Conservation (phyloP, 1,140 invertebrate species). For the Platyscapa corneri region DNA sequence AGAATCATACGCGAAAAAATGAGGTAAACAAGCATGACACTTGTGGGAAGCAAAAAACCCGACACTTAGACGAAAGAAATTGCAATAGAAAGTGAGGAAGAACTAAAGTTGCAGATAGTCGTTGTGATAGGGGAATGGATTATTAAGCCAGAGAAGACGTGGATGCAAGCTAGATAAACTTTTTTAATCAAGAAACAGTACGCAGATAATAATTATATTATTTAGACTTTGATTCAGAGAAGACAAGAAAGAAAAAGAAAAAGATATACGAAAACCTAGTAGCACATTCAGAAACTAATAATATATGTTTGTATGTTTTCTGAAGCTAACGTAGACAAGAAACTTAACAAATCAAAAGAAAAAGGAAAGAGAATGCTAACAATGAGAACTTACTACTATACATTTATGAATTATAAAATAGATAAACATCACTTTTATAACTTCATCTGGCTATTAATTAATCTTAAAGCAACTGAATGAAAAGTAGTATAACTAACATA, state of each 20-base stretch:
- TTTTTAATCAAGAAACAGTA: constrained; percentile 30
- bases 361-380: no score
- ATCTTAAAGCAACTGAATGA: no score
- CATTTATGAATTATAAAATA: no score
- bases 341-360: no score
- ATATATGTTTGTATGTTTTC: background rate
- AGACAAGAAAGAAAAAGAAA: background rate
- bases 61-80: background rate
- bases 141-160: background rate
- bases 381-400: no score
- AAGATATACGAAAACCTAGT: background rate
- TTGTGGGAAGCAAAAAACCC: background rate
- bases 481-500: no score
- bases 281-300: background rate
- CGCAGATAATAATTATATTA: background rate
- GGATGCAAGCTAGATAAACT: constrained; percentile 26
- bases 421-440: no score
- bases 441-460: no score
- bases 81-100: background rate
- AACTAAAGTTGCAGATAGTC: background rate
- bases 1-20: constrained; percentile 27
- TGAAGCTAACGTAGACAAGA: background rate
- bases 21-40: constrained; percentile 21
- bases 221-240: background rate
- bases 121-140: constrained; percentile 11